phyloP scores from a whole-genome alignment of 2,797 vertebrate species.

The Gymnothorax javanicus region DNA sequence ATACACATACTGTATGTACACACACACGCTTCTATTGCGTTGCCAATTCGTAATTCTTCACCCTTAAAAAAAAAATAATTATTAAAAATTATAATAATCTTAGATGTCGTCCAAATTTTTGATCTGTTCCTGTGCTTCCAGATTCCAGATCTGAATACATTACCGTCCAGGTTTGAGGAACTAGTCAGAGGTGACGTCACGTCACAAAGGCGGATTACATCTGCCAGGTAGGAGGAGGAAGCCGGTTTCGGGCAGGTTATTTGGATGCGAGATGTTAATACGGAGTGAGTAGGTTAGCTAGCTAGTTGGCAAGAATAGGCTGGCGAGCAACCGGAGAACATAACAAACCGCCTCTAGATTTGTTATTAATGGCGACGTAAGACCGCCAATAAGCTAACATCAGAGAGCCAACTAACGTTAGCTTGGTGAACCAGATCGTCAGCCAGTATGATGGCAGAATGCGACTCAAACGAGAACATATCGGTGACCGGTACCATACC shows the following conservation, averaged over 20 bases:
- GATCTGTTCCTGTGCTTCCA: neutral
- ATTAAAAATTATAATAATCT: neutral
- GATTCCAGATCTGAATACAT: neutral
- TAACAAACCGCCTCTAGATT: neutral
- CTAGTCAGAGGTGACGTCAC: neutral
- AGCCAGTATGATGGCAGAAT: constrained; percentile 74
- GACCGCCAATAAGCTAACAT: neutral
- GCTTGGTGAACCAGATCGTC: constrained; percentile 10
- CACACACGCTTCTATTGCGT: too few species aligned
- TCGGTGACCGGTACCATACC: constrained; percentile 42
- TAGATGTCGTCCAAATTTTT: neutral
- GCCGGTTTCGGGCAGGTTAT: constrained; percentile 49
- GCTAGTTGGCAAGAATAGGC: neutral
- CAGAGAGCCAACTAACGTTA: constrained; percentile 41
- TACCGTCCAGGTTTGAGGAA: neutral
- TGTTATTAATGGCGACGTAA: constrained; percentile 33
- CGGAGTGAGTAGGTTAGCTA: constrained; percentile 37
- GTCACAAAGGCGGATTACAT: neutral
- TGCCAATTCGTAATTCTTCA: neutral
- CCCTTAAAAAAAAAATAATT: neutral
- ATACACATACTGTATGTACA: too few species aligned
- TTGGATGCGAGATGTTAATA: constrained; percentile 49
- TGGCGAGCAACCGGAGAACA: neutral
- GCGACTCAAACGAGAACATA: constrained; percentile 65
- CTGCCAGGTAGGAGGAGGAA: constrained; percentile 57